A percentile compares a stretch with the other conserved stretches of the same genome.
Evolutionary conservation across 2,888 invertebrate species (phyloP).

Genomic region (Malacosoma neustria): DNA sequence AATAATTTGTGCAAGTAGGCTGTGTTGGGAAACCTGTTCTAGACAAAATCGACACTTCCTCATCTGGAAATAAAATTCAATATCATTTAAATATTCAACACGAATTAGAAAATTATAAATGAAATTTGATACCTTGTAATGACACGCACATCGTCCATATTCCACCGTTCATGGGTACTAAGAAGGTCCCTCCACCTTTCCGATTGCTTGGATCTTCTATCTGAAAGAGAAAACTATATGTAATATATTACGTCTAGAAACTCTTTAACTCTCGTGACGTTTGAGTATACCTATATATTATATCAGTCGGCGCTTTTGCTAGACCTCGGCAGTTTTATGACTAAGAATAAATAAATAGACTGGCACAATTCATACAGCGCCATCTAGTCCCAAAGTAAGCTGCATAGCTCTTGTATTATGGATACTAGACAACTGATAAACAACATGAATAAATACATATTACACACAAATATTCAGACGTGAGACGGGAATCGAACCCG

Average conservation of each 20-base stretch:
- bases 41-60: conserved; percentile 80
- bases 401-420: no score
- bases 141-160: conserved; percentile 93
- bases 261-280: no score
- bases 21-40: conserved; percentile 80
- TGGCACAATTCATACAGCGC: no score
- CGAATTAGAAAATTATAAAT: not conserved
- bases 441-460: no score
- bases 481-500: no score
- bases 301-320: no score
- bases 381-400: no score
- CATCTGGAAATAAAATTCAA: conserved; percentile 64
- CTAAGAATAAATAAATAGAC: no score
- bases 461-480: no score
- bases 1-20: conserved; percentile 86
- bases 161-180: conserved; percentile 92
- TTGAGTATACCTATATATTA: no score
- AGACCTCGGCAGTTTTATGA: no score
- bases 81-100: not conserved
- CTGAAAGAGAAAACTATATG: conserved; percentile 28
- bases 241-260: not conserved
- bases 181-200: conserved; percentile 76
- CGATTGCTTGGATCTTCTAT: conserved; percentile 51
- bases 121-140: conserved; percentile 77
- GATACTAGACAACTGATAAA: no score